Evolutionary conservation across 2,888 invertebrate genomes (phyloP), one percentile per base, ranked within the genome.

Genomic region (Coleophora deauratella): DNA sequence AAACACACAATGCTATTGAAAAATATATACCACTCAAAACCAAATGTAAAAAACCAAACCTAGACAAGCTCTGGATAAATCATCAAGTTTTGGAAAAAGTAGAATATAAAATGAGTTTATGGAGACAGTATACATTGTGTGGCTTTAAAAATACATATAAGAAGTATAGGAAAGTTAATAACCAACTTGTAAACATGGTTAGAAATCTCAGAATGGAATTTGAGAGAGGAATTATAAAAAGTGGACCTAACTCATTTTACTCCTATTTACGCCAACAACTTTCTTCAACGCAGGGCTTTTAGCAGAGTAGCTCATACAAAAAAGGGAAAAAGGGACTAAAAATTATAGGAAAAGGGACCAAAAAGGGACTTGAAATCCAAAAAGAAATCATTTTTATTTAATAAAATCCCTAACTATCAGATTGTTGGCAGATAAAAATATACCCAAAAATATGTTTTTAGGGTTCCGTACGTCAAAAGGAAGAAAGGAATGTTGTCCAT

Each of bases 221-320:
- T 27, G 3, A 10, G 9, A 4, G 27, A 27, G 12, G 27, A 11
- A 27, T 10, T 27, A 36, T 36, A 27, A n/a, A 27, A 27, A n/a
- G 11, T 9, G 36, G 36, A 36, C 27, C 36, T 27, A 27, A 36
- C 15, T 36, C 27, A 27, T 36, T 36, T 9, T 36, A 27, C 11
- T 27, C 27, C 10, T 36, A 36, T n/a, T n/a, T 36, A n/a, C 36
- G 36, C 21, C 21, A 36, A 34, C 34, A 34, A 13, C 14, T 34
- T 7, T 34, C 34, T 7, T 34, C 34, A 8, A 13, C 12, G 8
- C n/a, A n/a, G n/a, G n/a, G n/a, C n/a, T n/a, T n/a, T n/a, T n/a
- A n/a, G n/a, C n/a, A n/a, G n/a, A n/a, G n/a, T n/a, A n/a, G n/a
- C n/a, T n/a, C n/a, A n/a, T n/a, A n/a, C n/a, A n/a, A n/a, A n/a